Conservation (phyloP, 1,140 invertebrate species). For the Agrilus planipennis region DNA sequence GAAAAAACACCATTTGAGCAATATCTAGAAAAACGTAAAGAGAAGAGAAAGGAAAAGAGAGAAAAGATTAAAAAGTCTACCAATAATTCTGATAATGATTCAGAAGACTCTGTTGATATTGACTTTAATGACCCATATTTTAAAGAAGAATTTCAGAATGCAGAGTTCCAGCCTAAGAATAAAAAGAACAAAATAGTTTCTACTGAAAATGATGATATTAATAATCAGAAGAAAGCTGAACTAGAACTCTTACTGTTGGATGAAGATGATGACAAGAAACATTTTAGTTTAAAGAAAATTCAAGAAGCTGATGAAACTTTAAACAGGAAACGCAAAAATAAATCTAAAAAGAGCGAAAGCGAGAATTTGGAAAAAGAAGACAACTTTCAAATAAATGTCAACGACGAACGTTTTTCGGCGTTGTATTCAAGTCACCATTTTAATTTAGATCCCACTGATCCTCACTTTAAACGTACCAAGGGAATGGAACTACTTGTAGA, state of each 20-base stretch:
- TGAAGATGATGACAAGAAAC: conserved; percentile 53
- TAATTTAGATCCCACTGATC: conserved; percentile 87
- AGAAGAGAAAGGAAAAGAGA: conserved; percentile 60
- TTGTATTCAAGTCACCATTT: conserved; percentile 76
- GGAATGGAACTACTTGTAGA: conserved; percentile 70
- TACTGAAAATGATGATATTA: conserved; percentile 36
- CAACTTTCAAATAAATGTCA: conserved; percentile 66
- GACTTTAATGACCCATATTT: conserved; percentile 79
- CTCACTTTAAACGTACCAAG: conserved; percentile 83
- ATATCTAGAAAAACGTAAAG: conserved; percentile 62
- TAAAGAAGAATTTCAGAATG: conserved; percentile 58
- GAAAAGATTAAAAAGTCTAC: conserved; percentile 38
- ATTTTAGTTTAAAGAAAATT: conserved; percentile 81
- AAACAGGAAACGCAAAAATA: conserved; percentile 57
- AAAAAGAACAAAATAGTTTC: conserved; percentile 32
- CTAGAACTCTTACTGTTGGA: conserved; percentile 66
- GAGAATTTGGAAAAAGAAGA: conserved; percentile 40
- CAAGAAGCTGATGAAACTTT: conserved; percentile 49
- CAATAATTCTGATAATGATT: conserved; percentile 34
- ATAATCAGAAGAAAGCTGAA: conserved; percentile 48
- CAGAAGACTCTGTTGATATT: conserved; percentile 60
- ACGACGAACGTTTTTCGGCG: conserved; percentile 73
- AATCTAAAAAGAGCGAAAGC: conserved; percentile 48
- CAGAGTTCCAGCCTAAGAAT: conserved; percentile 42
- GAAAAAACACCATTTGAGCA: conserved; percentile 63